Evolutionary conservation across 2,113 vertebrate genomes (phyloP).

Genomic region (Cebus imitator): DNA sequence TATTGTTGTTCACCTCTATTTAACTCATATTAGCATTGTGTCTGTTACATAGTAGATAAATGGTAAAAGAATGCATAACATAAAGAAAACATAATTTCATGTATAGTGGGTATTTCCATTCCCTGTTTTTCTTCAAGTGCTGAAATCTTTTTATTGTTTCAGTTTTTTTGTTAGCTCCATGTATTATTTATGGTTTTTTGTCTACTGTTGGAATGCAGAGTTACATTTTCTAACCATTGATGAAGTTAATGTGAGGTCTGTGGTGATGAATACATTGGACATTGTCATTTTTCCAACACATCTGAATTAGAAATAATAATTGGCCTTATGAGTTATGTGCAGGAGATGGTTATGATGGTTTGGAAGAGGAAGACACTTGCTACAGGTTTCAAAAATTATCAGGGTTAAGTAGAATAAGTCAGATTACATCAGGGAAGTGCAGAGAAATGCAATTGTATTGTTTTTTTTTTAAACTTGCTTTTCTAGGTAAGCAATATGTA

Average conservation of each 20-base stretch:
- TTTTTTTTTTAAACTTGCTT: background rate
- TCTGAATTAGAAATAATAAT: background rate
- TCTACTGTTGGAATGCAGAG: background rate
- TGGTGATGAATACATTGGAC: background rate
- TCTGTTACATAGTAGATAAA: background rate
- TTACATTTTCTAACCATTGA: background rate
- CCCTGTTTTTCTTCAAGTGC: background rate
- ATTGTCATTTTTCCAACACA: conserved; percentile 26
- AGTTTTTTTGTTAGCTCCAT: background rate
- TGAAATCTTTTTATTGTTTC: background rate
- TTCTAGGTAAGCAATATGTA: background rate
- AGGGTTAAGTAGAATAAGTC: background rate
- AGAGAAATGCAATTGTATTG: background rate
- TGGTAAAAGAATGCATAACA: background rate
- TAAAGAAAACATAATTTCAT: background rate
- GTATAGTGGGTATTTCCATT: background rate
- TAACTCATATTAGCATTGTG: background rate
- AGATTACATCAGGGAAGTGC: background rate
- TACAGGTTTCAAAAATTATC: background rate
- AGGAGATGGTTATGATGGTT: background rate
- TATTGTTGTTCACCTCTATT: background rate
- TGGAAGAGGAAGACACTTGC: background rate
- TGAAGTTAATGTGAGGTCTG: background rate
- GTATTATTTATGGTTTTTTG: background rate
- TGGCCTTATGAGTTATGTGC: background rate